Evolutionary conservation across 2,797 vertebrate species (phyloP).

Genomic region (Scolopax rusticola): DNA sequence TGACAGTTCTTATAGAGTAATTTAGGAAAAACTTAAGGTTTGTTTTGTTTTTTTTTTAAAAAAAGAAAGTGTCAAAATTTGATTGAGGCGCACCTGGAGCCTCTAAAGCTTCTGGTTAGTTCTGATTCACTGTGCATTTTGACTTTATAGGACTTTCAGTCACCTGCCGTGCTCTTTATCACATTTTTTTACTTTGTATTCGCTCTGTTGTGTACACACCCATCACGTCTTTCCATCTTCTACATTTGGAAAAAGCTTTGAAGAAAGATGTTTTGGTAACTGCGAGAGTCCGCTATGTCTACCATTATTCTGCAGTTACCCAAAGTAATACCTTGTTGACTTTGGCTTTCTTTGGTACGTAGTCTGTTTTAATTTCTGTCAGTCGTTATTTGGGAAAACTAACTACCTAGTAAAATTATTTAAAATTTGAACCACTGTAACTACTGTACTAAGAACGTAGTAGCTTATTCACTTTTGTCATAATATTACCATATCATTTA

Average conservation of each 20-base stretch:
- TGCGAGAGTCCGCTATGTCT: background rate
- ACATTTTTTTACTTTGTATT: background rate
- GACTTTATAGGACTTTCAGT: background rate
- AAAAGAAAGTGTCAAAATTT: background rate
- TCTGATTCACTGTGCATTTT: constrained; percentile 13
- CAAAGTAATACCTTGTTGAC: background rate
- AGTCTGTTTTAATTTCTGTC: background rate
- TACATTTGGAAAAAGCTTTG: background rate
- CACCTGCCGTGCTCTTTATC: background rate
- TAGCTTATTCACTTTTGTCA: background rate
- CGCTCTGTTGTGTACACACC: background rate
- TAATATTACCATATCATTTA: background rate
- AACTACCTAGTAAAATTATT: background rate
- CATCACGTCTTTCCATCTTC: background rate
- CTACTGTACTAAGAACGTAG: background rate
- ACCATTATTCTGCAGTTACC: background rate
- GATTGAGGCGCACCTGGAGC: constrained; percentile 16
- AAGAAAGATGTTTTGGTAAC: background rate
- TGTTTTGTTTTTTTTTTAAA: background rate
- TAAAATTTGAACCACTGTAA: background rate
- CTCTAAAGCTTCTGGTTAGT: background rate
- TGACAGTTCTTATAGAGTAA: constrained; percentile 32
- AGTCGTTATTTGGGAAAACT: background rate
- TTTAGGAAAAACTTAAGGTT: constrained; percentile 22
- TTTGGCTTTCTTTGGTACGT: background rate